Evolutionary conservation across 1,140 invertebrate genomes (phyloP).

Genomic region (Drosophila arizonae): DNA sequence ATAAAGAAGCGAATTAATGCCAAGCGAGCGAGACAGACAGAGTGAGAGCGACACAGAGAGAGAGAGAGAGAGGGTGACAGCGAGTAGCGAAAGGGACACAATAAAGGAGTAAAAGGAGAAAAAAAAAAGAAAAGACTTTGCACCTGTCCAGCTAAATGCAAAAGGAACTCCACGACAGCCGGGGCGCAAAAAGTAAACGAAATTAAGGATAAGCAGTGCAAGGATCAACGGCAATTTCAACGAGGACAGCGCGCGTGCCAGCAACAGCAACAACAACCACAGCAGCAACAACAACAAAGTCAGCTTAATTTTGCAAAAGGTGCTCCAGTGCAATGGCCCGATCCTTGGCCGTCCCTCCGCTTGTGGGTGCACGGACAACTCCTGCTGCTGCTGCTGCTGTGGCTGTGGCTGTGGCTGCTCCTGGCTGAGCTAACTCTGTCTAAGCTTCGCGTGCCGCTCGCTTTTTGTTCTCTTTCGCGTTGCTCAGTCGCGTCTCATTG

Average conservation of each 20-base stretch:
- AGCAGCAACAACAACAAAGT: slow-evolving; percentile 49
- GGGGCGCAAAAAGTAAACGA: slow-evolving; percentile 57
- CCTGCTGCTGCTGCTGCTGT: background rate
- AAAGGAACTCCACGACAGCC: slow-evolving; percentile 43
- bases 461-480: slow-evolving; percentile 45
- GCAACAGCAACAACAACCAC: slow-evolving; percentile 37
- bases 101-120: background rate
- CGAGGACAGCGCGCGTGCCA: slow-evolving; percentile 52
- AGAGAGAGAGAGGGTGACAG: background rate
- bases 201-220: slow-evolving; percentile 66
- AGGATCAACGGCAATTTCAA: slow-evolving; percentile 23
- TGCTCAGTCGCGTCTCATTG: slow-evolving; percentile 54
- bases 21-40: slow-evolving; percentile 6
- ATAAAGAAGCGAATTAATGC: slow-evolving; percentile 78
- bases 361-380: slow-evolving; percentile 16
- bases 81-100: background rate
- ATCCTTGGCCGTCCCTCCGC: slow-evolving; percentile 14
- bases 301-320: slow-evolving; percentile 70
- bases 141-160: slow-evolving; percentile 61
- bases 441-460: slow-evolving; percentile 65
- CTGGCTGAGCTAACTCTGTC: slow-evolving; percentile 40
- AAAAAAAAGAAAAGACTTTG: slow-evolving; percentile 44
- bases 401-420: slow-evolving; percentile 4
- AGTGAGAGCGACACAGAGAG: slow-evolving; percentile 1
- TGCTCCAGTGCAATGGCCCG: slow-evolving; percentile 22